Evolutionary conservation across 1,140 invertebrate species (phyloP), one percentile per base, ranked within the genome.

Genomic region (Leptestheria dahalacensis): DNA sequence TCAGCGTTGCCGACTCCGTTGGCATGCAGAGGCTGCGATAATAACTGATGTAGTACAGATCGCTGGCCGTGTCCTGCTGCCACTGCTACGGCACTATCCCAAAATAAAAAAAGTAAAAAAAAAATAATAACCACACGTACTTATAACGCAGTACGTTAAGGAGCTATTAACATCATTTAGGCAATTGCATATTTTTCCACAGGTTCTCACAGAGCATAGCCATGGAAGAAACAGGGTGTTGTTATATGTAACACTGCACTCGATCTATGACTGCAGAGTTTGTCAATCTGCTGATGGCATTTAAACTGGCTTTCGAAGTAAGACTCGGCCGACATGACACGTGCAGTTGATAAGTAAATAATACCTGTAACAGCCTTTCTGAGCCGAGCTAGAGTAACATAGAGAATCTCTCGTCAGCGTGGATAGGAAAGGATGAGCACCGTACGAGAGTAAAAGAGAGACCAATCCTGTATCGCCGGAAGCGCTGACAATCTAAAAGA

Each of bases 31-130:
- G 85, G 87, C 67, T 88, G 85, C 0, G 85, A 82, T 21, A 91
- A 72, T 1, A 91, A 72, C 67, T 87, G 84, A 62, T 87, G 83
- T 4, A 92, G 72, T 59, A 85, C 80, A 1, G 78, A 73, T 57
- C 86, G 75, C 59, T 90, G 85, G 0, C 88, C 89, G 67, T 92
- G 88, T 1, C 84, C 82, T 41, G 88, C 87, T 26, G 88, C 87
- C 2, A 92, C 86, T 1, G 88, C 86, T 66, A 93, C 83, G 41
- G 88, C 84, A 68, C 85, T 85, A 41, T 15, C n/a, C n/a, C n/a
- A n/a, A n/a, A n/a, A n/a, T n/a, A n/a, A n/a, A n/a, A n/a, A n/a
- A n/a, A n/a, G n/a, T n/a, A n/a, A n/a, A n/a, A n/a, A n/a, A n/a
- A n/a, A n/a, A n/a, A n/a, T n/a, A n/a, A n/a, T n/a, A n/a, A n/a